Evolutionary conservation across 2,113 vertebrate species (phyloP).

Genomic region (Hippolais icterina): DNA sequence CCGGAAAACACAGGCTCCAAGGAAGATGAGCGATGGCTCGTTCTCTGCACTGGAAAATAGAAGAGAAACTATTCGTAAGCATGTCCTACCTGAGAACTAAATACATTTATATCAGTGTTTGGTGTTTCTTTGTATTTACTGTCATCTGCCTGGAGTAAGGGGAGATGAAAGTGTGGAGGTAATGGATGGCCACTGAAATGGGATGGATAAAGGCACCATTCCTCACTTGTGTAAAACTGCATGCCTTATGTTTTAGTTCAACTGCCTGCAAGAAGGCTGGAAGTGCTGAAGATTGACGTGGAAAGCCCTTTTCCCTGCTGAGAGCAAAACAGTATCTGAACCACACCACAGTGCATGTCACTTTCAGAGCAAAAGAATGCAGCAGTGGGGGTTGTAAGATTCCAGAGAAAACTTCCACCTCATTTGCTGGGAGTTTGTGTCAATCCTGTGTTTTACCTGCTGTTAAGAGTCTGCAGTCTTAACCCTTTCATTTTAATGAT

Average conservation of each 20-base stretch:
- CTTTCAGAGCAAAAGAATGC: not conserved
- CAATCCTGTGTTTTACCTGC: not conserved
- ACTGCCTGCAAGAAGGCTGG: not conserved
- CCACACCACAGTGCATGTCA: not conserved
- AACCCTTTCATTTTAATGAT: not conserved
- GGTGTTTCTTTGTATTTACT: not conserved
- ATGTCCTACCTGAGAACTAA: not conserved
- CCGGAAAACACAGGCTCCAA: constrained; percentile 69
- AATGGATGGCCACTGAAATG: not conserved
- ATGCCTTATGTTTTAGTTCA: not conserved
- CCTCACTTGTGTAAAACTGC: not conserved
- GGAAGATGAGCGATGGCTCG: constrained; percentile 60
- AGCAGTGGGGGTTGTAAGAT: not conserved
- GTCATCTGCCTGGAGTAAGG: not conserved
- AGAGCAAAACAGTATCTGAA: not conserved
- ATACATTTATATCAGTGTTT: not conserved
- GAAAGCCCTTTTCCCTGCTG: not conserved
- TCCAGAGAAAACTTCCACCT: not conserved
- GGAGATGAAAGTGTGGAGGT: not conserved
- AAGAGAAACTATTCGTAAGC: constrained; percentile 54
- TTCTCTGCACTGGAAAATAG: constrained; percentile 56
- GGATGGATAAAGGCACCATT: not conserved
- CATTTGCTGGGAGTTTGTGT: not conserved
- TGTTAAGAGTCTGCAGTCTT: not conserved
- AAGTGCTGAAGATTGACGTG: not conserved